These are phyloP conservation scores for Tachysurus fulvidraco DNA, from an alignment of 2,113 vertebrate species.

Conservation along the genomic window DNA sequence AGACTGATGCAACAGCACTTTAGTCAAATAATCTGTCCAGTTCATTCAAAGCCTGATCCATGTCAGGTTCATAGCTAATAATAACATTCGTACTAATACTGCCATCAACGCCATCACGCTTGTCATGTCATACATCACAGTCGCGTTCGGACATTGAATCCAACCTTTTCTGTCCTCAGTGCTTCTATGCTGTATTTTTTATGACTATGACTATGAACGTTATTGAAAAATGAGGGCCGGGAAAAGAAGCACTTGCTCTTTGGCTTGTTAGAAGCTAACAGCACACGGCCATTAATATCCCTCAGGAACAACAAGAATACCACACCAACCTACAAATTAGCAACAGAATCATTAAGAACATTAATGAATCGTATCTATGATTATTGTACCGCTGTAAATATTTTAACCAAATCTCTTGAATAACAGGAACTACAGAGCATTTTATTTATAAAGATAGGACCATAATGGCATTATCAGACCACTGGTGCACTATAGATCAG, in stretches of 20 bases:
- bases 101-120: not conserved
- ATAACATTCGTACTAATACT: not conserved
- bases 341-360: not conserved
- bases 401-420: not conserved
- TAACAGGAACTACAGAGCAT: not conserved
- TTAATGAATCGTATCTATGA: not conserved
- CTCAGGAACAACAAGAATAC: not conserved
- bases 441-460: not conserved
- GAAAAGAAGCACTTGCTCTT: not conserved
- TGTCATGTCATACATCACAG: not conserved
- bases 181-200: not conserved
- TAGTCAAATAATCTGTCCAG: not conserved
- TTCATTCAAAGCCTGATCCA: not conserved
- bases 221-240: not conserved
- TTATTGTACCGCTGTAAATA: not conserved
- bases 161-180: not conserved
- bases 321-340: not conserved
- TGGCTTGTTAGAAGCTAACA: not conserved
- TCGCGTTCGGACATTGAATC: not conserved
- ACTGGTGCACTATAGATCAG: not conserved
- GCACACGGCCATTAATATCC: not conserved
- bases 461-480: not conserved
- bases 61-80: not conserved
- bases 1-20: not conserved
- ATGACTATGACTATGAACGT: not conserved